phyloP scores from a whole-genome alignment of 2,888 invertebrate genomes.

The Nysson spinosus region DNA sequence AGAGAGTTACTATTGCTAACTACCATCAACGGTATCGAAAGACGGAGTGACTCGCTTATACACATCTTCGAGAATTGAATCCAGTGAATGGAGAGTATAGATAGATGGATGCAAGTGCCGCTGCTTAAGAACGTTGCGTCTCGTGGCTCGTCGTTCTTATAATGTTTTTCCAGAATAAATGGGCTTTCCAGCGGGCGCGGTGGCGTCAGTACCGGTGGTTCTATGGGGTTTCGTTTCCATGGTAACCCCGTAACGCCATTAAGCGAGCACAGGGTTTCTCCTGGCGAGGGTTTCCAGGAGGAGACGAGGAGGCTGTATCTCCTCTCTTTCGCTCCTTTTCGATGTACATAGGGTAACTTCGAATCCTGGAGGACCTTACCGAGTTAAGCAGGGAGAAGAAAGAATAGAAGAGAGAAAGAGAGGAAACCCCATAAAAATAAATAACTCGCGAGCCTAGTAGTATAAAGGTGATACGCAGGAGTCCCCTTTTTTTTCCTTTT shows the following conservation, averaged over 20 bases:
- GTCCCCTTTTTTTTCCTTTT: constrained; percentile 5
- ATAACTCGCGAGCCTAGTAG: constrained; percentile 68
- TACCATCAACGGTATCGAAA: background rate
- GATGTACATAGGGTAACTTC: constrained; percentile 18
- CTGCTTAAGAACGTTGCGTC: constrained; percentile 19
- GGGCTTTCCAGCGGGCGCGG: constrained; percentile 72
- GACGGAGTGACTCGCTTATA: background rate
- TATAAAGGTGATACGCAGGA: constrained; percentile 66
- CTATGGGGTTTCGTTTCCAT: constrained; percentile 75
- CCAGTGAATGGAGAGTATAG: no score
- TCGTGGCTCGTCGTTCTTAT: constrained; percentile 67
- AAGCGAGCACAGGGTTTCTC: constrained; percentile 71
- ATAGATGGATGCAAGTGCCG: constrained; percentile 26
- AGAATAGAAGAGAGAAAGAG: constrained; percentile 34
- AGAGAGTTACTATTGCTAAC: background rate
- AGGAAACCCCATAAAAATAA: constrained; percentile 74
- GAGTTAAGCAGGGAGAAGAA: background rate
- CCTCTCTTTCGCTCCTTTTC: constrained; percentile 21
- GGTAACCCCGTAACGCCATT: constrained; percentile 77
- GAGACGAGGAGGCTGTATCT: constrained; percentile 35
- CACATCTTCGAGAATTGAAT: background rate
- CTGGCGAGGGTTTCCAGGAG: constrained; percentile 52
- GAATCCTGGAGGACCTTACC: constrained; percentile 48
- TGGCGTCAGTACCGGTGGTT: constrained; percentile 62
- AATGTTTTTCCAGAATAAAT: constrained; percentile 77